phyloP scores from a whole-genome alignment of 2,113 vertebrate genomes.

The Australoheros scitulus region DNA sequence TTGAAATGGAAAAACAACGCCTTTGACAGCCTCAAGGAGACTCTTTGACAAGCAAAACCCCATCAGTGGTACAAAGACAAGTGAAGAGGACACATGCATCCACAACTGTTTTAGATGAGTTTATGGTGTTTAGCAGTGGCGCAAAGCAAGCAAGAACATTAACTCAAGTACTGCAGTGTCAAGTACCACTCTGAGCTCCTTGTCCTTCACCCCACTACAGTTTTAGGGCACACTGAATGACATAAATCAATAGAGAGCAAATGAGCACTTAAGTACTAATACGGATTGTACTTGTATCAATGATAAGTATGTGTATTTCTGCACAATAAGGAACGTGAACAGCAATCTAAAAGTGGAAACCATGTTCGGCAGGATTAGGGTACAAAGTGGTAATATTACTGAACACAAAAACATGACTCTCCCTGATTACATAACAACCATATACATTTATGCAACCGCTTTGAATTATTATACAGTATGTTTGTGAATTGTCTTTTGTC shows the following conservation, averaged over 20 bases:
- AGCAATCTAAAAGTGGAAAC: neutral
- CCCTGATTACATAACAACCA: neutral
- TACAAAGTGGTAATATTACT: neutral
- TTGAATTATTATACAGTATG: neutral
- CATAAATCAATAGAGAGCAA: neutral
- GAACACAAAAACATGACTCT: neutral
- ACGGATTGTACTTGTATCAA: neutral
- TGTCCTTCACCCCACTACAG: constrained; percentile 4
- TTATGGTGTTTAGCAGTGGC: neutral
- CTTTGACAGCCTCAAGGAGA: constrained; percentile 39
- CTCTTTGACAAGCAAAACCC: constrained; percentile 39
- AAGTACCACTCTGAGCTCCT: neutral
- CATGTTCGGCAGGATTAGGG: neutral
- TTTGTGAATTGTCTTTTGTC: too few species aligned
- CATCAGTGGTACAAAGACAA: constrained; percentile 26
- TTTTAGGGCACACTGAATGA: neutral
- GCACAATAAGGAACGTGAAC: neutral
- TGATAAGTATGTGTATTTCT: neutral
- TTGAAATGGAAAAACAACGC: constrained; percentile 53
- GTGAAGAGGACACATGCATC: constrained; percentile 8
- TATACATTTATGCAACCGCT: neutral
- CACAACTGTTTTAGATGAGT: constrained; percentile 29
- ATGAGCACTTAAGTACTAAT: neutral
- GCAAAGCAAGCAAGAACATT: neutral
- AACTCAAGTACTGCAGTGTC: neutral